phyloP scores from a whole-genome alignment of 2,113 vertebrate species.

The Thunnus maccoyii region DNA sequence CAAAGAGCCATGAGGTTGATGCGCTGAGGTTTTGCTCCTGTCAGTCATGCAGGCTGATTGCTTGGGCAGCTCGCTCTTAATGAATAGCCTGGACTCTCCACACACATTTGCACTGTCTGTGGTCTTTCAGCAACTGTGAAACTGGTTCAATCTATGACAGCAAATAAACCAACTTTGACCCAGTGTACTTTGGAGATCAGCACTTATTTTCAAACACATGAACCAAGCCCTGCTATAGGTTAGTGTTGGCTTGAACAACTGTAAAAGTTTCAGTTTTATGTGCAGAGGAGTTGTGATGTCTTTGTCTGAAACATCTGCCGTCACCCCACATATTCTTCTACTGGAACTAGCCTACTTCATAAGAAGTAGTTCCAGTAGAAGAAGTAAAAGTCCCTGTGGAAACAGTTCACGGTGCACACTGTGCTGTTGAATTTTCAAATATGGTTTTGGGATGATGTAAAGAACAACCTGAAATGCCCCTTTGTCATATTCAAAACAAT shows the following conservation, averaged over 20 bases:
- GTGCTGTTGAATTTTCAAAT: neutral
- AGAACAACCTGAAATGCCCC: neutral
- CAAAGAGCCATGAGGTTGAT: conserved; percentile 48
- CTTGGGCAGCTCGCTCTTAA: conserved; percentile 49
- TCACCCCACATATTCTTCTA: neutral
- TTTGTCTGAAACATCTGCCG: neutral
- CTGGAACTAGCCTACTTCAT: neutral
- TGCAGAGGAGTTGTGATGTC: neutral
- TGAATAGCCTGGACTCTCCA: conserved; percentile 36
- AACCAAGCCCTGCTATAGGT: neutral
- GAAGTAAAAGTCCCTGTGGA: neutral
- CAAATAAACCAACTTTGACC: conserved; percentile 17
- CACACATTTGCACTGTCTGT: conserved; percentile 13
- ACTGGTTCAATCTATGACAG: conserved; percentile 16
- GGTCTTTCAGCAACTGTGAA: neutral
- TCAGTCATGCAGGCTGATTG: conserved; percentile 61
- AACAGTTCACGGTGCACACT: neutral
- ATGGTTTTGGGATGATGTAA: neutral
- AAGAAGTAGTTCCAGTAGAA: too few species aligned
- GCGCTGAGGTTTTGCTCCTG: conserved; percentile 35
- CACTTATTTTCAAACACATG: conserved; percentile 2
- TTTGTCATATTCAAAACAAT: neutral
- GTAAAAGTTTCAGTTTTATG: neutral
- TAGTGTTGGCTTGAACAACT: neutral
- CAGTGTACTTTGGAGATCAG: neutral